phyloP scores from a whole-genome alignment of 2,113 vertebrate species.

The Stegostoma tigrinum region DNA sequence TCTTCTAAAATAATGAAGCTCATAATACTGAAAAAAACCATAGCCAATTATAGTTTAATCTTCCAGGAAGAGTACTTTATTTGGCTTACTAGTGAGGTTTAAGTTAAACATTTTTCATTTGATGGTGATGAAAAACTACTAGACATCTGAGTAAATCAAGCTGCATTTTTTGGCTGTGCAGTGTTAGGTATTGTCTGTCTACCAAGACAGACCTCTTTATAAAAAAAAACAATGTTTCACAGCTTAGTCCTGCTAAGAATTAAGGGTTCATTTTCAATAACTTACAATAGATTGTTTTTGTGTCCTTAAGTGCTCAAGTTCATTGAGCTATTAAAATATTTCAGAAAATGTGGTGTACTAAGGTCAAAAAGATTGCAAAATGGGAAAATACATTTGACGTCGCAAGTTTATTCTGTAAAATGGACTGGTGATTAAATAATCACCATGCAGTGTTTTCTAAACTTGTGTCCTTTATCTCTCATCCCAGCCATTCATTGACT shows the following conservation, averaged over 20 bases:
- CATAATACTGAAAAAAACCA: not conserved
- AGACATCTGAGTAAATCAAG: not conserved
- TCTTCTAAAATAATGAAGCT: not conserved
- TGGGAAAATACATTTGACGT: not conserved
- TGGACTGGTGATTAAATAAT: not conserved
- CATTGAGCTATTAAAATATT: not conserved
- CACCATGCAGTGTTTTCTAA: not conserved
- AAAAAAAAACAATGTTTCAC: not conserved
- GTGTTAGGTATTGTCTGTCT: not conserved
- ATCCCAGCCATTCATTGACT: not conserved
- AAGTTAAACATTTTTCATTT: not conserved
- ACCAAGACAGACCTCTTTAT: slow-evolving; percentile 1
- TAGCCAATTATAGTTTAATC: not conserved
- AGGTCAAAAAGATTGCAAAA: not conserved
- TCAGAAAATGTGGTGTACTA: not conserved
- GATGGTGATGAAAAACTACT: not conserved
- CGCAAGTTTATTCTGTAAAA: not conserved
- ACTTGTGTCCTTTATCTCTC: not conserved
- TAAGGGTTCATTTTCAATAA: not conserved
- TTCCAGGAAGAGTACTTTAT: not conserved
- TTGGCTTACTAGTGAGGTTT: not conserved
- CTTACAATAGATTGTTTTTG: not conserved
- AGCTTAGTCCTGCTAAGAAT: not conserved
- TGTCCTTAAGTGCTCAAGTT: not conserved
- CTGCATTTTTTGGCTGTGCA: not conserved